Conservation (phyloP, 2,113 vertebrate genomes). For the Rhabdomys dilectus region DNA sequence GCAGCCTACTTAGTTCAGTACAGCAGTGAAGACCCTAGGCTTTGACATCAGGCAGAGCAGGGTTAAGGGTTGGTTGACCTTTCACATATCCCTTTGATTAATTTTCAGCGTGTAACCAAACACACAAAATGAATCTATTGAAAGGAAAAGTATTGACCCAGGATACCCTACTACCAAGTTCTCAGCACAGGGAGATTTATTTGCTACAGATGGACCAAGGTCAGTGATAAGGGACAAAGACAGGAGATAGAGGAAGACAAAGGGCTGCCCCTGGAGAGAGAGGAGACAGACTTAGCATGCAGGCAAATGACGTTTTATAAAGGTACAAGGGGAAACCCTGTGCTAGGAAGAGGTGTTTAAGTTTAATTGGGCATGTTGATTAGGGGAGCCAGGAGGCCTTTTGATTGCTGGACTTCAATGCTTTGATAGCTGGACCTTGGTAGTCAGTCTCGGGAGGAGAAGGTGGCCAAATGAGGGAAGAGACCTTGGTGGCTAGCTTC, state of each 20-base stretch:
- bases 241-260: neutral
- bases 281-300: neutral
- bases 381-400: neutral
- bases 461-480: too few relatives aligned
- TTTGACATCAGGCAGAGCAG: neutral
- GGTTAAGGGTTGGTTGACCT: neutral
- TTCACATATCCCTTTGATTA: neutral
- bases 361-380: neutral
- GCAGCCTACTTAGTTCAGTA: neutral
- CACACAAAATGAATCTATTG: neutral
- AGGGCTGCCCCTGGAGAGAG: neutral
- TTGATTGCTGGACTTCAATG: neutral
- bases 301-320: neutral
- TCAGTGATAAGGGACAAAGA: neutral
- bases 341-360: neutral
- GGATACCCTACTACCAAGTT: neutral
- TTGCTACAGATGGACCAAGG: neutral
- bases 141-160: neutral
- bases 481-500: neutral
- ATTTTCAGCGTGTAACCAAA: conserved; percentile 3
- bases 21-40: neutral
- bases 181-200: neutral
- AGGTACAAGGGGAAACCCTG: neutral
- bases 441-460: neutral
- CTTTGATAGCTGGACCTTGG: neutral